A percentile compares a stretch with the other conserved stretches of the same genome.
phyloP scores from a whole-genome alignment of 1,140 invertebrate species.

The Archegozetes longisetosus region DNA sequence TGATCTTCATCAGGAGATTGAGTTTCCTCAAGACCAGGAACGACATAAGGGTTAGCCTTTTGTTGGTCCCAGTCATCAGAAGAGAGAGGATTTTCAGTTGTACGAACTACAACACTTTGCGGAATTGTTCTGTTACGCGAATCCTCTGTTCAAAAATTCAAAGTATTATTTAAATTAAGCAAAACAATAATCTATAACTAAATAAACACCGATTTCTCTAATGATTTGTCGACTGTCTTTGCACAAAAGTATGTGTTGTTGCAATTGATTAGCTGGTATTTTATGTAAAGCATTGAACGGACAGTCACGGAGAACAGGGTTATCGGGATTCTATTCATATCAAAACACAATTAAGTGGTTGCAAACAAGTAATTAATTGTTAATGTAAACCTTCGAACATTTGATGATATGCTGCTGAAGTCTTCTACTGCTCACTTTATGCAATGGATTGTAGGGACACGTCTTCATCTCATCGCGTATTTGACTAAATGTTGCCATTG shows the following conservation, averaged over 20 bases:
- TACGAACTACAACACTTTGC: background rate
- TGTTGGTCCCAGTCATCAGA: background rate
- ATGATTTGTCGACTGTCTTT: background rate
- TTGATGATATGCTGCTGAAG: background rate
- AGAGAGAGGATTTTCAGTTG: background rate
- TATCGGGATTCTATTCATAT: background rate
- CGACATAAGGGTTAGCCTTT: background rate
- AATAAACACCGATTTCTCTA: background rate
- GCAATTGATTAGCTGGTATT: background rate
- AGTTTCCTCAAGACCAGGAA: background rate
- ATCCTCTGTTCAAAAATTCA: too few relatives aligned
- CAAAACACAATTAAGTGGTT: too few relatives aligned
- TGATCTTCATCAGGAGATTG: background rate
- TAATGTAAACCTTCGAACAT: background rate
- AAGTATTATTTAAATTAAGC: background rate
- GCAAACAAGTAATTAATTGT: too few relatives aligned
- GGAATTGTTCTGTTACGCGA: too few relatives aligned
- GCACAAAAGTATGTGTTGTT: background rate
- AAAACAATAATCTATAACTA: too few relatives aligned
- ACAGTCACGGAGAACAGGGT: background rate
- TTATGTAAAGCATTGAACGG: background rate
- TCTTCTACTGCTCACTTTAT: background rate
- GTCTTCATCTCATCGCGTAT: background rate
- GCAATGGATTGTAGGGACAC: slow-evolving; percentile 1
- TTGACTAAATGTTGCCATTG: background rate